Evolutionary conservation across 1,140 invertebrate species (phyloP).

Genomic region (Drosophila punjabiensis): DNA sequence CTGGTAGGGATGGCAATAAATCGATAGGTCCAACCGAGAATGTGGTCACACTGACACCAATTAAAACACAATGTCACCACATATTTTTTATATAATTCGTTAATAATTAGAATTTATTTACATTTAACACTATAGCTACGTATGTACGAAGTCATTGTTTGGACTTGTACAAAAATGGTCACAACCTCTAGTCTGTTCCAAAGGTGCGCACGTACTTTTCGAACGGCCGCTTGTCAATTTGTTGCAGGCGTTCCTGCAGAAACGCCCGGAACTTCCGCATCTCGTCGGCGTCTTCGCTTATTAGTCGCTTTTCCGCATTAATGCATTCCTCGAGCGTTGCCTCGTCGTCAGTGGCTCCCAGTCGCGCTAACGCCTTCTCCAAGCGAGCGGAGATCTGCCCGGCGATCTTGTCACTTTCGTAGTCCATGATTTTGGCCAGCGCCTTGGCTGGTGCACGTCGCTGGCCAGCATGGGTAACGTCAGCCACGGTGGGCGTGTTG

Average conservation of each 20-base stretch:
- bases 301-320: slow-evolving; percentile 28
- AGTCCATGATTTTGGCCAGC: slow-evolving; percentile 57
- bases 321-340: slow-evolving; percentile 12
- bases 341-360: not conserved
- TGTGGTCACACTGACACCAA: slow-evolving; percentile 3
- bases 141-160: not conserved
- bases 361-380: slow-evolving; percentile 17
- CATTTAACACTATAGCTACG: not conserved
- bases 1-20: slow-evolving; percentile 43
- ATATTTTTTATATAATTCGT: not conserved
- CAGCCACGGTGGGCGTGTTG: not conserved
- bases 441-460: slow-evolving; percentile 57
- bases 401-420: slow-evolving; percentile 59
- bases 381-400: slow-evolving; percentile 46
- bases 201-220: slow-evolving; percentile 62
- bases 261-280: slow-evolving; percentile 61
- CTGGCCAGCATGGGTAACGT: not conserved
- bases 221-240: slow-evolving; percentile 52
- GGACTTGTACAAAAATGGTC: not conserved
- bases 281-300: slow-evolving; percentile 39
- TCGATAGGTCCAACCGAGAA: not conserved
- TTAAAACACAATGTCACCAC: not conserved
- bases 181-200: slow-evolving; percentile 24
- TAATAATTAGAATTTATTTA: slow-evolving; percentile 5
- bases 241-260: slow-evolving; percentile 48